phyloP scores from a whole-genome alignment of 2,113 vertebrate species.

The Oryzias curvinotus region DNA sequence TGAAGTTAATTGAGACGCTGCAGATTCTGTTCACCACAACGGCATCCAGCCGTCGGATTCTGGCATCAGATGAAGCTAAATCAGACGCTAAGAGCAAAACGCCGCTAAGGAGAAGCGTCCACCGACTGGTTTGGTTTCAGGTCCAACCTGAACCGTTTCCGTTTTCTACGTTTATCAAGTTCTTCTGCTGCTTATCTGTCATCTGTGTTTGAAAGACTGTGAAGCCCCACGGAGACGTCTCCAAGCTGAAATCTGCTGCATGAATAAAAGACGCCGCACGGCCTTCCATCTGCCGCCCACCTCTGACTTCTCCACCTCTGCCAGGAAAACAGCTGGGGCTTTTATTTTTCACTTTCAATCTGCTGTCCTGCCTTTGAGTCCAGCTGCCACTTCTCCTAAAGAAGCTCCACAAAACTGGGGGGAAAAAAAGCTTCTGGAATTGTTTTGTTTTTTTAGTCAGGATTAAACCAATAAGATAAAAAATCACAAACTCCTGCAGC shows the following conservation, averaged over 20 bases:
- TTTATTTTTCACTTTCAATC: not conserved
- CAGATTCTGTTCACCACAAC: slow-evolving; percentile 36
- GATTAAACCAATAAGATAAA: too few relatives aligned
- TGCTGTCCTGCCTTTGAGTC: not conserved
- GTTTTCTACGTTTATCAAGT: too few relatives aligned
- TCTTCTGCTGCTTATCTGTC: too few relatives aligned
- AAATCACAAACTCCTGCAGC: not conserved
- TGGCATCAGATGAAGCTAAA: slow-evolving; percentile 26
- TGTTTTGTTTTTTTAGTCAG: not conserved
- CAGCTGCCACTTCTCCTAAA: not conserved
- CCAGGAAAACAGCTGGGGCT: not conserved
- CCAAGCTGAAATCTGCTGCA: too few relatives aligned
- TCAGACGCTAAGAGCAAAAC: slow-evolving; percentile 17
- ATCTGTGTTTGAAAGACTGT: too few relatives aligned
- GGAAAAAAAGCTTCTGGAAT: not conserved
- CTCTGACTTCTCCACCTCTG: not conserved
- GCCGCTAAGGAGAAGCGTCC: too few relatives aligned
- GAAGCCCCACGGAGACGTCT: too few relatives aligned
- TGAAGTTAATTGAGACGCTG: slow-evolving; percentile 40
- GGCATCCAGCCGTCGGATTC: slow-evolving; percentile 11
- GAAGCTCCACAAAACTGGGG: not conserved
- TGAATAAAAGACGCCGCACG: too few relatives aligned
- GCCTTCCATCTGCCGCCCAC: not conserved
- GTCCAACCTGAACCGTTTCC: not conserved
- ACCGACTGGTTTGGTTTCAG: too few relatives aligned